phyloP scores from a whole-genome alignment of 2,797 vertebrate species.

The Myiotriccus ornatus region DNA sequence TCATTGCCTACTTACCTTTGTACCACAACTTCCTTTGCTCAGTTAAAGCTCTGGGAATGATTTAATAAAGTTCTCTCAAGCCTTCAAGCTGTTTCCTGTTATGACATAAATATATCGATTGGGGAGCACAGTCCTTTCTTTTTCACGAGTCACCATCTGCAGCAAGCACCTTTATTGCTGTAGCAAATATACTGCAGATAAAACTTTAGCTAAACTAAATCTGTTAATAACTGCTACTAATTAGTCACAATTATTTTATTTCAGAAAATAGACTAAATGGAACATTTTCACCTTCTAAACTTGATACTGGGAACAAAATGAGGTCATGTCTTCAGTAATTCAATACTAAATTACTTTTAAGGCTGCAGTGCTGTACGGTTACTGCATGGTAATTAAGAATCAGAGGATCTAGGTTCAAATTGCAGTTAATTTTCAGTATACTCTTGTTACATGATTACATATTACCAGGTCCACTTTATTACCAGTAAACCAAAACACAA shows the following conservation, averaged over 20 bases:
- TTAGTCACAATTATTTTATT: neutral
- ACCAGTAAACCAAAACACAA: neutral
- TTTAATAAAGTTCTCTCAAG: neutral
- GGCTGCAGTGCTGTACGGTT: neutral
- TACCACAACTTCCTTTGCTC: neutral
- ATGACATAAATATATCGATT: neutral
- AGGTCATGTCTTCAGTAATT: neutral
- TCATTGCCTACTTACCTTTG: neutral
- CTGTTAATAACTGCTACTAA: neutral
- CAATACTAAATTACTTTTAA: neutral
- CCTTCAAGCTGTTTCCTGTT: neutral
- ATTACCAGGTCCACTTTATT: neutral
- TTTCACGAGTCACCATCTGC: neutral
- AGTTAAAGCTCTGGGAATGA: neutral
- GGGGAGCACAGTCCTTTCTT: neutral
- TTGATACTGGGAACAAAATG: neutral
- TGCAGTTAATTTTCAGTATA: neutral
- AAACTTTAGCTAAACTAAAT: neutral
- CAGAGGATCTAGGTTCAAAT: neutral
- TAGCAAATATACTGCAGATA: neutral
- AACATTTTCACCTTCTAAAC: neutral
- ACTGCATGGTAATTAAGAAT: constrained; percentile 16
- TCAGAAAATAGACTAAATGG: neutral
- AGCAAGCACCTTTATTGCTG: neutral
- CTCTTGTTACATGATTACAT: neutral